Percentiles rank a stretch among this genome's conserved stretches.
phyloP scores from a whole-genome alignment of 1,140 invertebrate species.

The Anoplolepis gracilipes region DNA sequence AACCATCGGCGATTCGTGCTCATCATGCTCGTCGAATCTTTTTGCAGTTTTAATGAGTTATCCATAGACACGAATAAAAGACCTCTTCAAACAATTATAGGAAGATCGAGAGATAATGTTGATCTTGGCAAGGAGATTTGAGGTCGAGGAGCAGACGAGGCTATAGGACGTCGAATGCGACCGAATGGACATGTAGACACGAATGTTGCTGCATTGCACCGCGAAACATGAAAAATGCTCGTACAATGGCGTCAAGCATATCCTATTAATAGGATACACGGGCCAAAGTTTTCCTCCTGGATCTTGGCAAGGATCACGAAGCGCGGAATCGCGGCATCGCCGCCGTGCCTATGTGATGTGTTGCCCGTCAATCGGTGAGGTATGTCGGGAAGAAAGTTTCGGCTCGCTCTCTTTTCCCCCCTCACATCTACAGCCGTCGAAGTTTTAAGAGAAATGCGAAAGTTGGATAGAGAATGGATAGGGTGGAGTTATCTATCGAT shows the following conservation, averaged over 20 bases:
- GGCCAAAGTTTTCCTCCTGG: slow-evolving; percentile 4
- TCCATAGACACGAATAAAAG: slow-evolving; percentile 67
- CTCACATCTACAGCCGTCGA: slow-evolving; percentile 66
- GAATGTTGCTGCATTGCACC: slow-evolving; percentile 45
- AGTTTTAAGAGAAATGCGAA: slow-evolving; percentile 84
- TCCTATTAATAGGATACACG: slow-evolving; percentile 65
- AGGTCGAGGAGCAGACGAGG: not conserved
- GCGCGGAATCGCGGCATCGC: slow-evolving; percentile 43
- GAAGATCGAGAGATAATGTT: not conserved
- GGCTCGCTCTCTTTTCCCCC: slow-evolving; percentile 68
- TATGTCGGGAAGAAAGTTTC: slow-evolving; percentile 82
- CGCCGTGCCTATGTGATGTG: slow-evolving; percentile 77
- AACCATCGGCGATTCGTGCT: slow-evolving; percentile 13
- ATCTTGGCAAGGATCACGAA: not conserved
- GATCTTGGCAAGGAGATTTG: not conserved
- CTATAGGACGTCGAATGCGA: not conserved
- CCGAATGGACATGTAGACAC: slow-evolving; percentile 37
- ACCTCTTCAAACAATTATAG: slow-evolving; percentile 53
- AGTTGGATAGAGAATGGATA: slow-evolving; percentile 84
- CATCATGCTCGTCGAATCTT: slow-evolving; percentile 23
- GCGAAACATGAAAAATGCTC: slow-evolving; percentile 56
- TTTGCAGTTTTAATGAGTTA: slow-evolving; percentile 70
- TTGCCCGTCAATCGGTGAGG: slow-evolving; percentile 82
- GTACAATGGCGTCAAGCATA: slow-evolving; percentile 67
- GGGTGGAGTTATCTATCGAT: slow-evolving; percentile 83